phyloP scores from a whole-genome alignment of 2,113 vertebrate genomes.

The Lophura nycthemera region DNA sequence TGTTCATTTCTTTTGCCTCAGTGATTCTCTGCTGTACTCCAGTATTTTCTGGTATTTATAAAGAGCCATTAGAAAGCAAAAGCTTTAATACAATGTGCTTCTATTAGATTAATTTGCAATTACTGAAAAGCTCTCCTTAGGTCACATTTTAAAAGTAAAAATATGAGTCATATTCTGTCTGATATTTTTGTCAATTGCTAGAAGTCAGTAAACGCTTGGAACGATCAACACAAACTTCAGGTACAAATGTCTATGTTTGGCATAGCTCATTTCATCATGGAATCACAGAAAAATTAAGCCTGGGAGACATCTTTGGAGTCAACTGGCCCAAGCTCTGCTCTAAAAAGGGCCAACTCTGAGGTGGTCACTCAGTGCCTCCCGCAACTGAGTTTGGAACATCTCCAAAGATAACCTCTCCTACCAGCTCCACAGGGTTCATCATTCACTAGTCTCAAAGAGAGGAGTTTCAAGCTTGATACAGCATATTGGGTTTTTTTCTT shows the following conservation, averaged over 20 bases:
- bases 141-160: neutral
- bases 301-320: neutral
- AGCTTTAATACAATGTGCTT: neutral
- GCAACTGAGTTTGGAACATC: neutral
- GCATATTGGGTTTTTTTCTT: neutral
- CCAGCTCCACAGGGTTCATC: neutral
- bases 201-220: neutral
- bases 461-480: neutral
- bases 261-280: neutral
- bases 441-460: neutral
- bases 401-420: neutral
- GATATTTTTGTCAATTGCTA: neutral
- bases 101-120: neutral
- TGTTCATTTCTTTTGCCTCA: neutral
- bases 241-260: rapidly evolving
- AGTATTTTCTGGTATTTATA: neutral
- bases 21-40: neutral
- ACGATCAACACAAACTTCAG: neutral
- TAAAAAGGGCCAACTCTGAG: neutral
- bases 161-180: neutral
- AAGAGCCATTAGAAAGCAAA: neutral
- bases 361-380: neutral
- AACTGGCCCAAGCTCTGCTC: rapidly evolving
- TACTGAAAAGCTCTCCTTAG: neutral
- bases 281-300: neutral